These are phyloP conservation scores for Erythrolamprus reginae DNA, from an alignment of 2,113 vertebrate genomes.

Conservation along the genomic window DNA sequence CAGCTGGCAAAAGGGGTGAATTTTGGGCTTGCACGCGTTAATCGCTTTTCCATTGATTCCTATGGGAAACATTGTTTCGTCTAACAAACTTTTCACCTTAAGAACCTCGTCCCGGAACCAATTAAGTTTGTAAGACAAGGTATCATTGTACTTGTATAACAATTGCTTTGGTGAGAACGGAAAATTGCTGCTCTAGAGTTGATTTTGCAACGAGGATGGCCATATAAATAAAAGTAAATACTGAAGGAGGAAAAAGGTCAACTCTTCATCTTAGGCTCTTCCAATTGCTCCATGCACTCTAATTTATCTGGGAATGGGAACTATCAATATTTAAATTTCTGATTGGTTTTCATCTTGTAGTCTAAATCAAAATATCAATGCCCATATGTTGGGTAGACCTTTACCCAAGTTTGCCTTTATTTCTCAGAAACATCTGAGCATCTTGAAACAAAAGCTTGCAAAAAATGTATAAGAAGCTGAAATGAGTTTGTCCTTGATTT, in stretches of 20 bases:
- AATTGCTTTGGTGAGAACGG: background rate
- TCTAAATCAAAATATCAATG: background rate
- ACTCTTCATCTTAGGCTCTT: background rate
- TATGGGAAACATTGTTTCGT: no score
- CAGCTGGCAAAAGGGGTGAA: no score
- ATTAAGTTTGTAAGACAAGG: no score
- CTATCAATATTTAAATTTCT: background rate
- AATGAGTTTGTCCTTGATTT: constrained; percentile 3
- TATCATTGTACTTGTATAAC: no score
- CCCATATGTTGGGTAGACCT: background rate
- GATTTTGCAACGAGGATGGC: no score
- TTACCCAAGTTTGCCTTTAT: background rate
- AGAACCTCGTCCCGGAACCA: no score
- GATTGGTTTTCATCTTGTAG: background rate
- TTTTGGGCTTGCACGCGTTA: no score
- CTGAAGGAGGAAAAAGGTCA: background rate
- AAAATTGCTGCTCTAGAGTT: background rate
- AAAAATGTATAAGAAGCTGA: constrained; percentile 23
- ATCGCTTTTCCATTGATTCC: no score
- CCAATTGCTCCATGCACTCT: background rate
- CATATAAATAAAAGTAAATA: background rate
- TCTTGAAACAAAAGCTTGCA: constrained; percentile 2
- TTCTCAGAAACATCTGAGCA: background rate
- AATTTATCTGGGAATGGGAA: background rate
- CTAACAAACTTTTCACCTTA: no score